Conservation (phyloP, 2,113 vertebrate genomes). For the Mustelus asterias region DNA sequence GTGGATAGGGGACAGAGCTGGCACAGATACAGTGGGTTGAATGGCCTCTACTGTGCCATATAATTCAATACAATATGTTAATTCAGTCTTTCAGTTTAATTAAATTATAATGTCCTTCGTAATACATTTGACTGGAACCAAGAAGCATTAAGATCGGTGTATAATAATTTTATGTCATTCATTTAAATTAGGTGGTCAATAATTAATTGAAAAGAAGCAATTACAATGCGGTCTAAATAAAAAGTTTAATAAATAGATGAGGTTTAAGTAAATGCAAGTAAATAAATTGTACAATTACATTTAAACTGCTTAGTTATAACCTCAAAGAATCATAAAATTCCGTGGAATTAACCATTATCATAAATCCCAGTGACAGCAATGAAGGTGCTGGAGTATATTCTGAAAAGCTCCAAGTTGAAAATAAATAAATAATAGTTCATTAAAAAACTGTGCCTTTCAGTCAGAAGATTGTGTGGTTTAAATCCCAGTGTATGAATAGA, state of each 20-base stretch:
- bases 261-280: background rate
- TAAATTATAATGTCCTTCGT: background rate
- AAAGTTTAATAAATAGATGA: background rate
- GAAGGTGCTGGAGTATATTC: background rate
- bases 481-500: background rate
- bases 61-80: background rate
- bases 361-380: background rate
- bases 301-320: background rate
- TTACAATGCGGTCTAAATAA: background rate
- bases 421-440: slow-evolving; percentile 8
- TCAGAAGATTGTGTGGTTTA: background rate
- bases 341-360: background rate
- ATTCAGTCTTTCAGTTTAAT: background rate
- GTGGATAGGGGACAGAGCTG: background rate
- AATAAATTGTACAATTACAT: slow-evolving; percentile 1
- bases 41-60: background rate
- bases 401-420: background rate
- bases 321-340: background rate
- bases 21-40: background rate
- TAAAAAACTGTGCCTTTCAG: background rate
- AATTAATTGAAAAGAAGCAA: background rate
- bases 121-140: background rate
- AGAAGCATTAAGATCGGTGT: background rate
- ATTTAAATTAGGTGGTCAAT: background rate
- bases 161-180: background rate